A percentile compares a stretch with the other conserved stretches of the same genome.
Conservation (phyloP, 2,888 invertebrate species). For the Ornithoptera alexandrae region DNA sequence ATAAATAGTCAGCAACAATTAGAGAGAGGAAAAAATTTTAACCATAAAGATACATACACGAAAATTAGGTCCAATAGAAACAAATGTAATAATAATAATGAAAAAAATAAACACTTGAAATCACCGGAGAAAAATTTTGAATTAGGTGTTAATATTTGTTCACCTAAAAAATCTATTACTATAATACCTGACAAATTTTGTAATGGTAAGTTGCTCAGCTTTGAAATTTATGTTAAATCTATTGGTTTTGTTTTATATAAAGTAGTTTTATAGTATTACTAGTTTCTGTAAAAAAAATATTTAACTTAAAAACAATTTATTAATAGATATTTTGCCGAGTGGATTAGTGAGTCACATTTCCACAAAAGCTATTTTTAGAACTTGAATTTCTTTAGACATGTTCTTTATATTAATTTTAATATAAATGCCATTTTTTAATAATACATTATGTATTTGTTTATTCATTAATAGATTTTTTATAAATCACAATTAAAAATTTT, state of each 20-base stretch:
- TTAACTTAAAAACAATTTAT: no score
- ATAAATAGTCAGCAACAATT: neutral
- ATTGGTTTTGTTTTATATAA: neutral
- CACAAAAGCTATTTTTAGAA: no score
- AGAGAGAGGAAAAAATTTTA: neutral
- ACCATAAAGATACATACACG: neutral
- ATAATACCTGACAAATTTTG: conserved; percentile 30
- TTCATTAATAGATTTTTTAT: no score
- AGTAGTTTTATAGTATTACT: neutral
- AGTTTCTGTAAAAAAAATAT: neutral
- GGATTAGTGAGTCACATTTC: no score
- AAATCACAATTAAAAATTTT: conserved; percentile 14
- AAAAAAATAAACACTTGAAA: neutral
- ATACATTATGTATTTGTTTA: no score
- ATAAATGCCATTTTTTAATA: no score
- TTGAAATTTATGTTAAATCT: neutral
- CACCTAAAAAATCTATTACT: conserved; percentile 6
- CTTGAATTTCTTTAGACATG: no score
- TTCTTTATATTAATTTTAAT: no score
- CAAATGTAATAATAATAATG: neutral
- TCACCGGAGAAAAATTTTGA: neutral
- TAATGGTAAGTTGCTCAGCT: conserved; percentile 30
- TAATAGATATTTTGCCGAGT: no score
- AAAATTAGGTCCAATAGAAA: neutral
- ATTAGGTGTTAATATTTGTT: neutral